Percentiles rank a stretch among this genome's conserved stretches.
phyloP scores from a whole-genome alignment of 2,113 vertebrate species.

The Eolophus roseicapilla region DNA sequence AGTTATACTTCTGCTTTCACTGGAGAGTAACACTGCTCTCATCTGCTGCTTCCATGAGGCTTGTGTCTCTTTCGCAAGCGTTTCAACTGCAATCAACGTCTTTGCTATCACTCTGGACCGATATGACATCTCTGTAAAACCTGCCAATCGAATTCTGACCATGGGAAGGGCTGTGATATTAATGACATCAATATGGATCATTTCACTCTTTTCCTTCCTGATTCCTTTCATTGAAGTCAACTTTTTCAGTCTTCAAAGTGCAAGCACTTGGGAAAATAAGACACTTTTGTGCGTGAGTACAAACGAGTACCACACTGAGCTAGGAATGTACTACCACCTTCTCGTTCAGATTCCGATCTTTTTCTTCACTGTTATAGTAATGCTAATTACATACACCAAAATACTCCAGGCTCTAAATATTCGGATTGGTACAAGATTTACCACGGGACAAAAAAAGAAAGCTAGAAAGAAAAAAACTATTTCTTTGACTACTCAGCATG shows the following conservation, averaged over 20 bases:
- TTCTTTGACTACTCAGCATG: conserved; percentile 88
- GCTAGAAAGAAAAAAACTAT: conserved; percentile 93
- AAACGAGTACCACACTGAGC: conserved; percentile 90
- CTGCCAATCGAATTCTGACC: conserved; percentile 95
- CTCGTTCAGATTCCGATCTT: conserved; percentile 98
- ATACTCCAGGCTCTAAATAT: conserved; percentile 98
- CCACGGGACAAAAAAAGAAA: conserved; percentile 90
- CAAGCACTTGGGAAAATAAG: conserved; percentile 86
- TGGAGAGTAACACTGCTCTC: conserved; percentile 90
- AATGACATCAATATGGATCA: conserved; percentile 92
- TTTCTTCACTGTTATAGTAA: conserved; percentile 93
- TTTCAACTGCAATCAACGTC: conserved; percentile 96
- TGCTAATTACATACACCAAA: conserved; percentile 97
- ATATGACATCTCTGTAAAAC: conserved; percentile 97
- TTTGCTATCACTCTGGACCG: conserved; percentile 96
- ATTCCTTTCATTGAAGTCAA: conserved; percentile 97
- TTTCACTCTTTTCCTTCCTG: conserved; percentile 93
- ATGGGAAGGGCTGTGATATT: conserved; percentile 92
- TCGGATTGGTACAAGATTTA: conserved; percentile 95
- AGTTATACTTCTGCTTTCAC: conserved; percentile 91
- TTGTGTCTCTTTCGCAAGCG: conserved; percentile 96
- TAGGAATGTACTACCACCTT: conserved; percentile 96
- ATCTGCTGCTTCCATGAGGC: conserved; percentile 99
- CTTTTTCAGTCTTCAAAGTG: conserved; percentile 85
- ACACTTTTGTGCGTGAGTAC: conserved; percentile 84